Conservation (phyloP, 2,113 vertebrate genomes). For the Actenoides lindsayi region DNA sequence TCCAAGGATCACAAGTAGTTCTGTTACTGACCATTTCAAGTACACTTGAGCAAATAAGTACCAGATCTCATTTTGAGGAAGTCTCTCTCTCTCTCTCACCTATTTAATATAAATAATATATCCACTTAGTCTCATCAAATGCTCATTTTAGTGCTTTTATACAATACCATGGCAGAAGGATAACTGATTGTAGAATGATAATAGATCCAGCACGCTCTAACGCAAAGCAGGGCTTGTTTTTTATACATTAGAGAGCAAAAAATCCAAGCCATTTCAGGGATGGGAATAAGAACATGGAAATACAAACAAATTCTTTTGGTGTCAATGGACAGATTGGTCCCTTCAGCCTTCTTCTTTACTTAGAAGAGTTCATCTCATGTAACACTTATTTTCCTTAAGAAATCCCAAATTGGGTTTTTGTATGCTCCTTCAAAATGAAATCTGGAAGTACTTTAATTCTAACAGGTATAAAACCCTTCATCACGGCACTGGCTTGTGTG, state of each 20-base stretch:
- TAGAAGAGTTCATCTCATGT: background rate
- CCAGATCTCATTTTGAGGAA: background rate
- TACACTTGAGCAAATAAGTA: background rate
- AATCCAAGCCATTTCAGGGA: slow-evolving; percentile 21
- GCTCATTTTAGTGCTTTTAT: background rate
- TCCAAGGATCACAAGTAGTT: background rate
- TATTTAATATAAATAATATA: background rate
- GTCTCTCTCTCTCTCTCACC: background rate
- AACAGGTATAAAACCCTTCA: background rate
- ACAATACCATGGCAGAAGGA: background rate
- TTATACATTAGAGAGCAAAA: slow-evolving; percentile 39
- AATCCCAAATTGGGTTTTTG: background rate
- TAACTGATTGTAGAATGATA: background rate
- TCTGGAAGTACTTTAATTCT: slow-evolving; percentile 29
- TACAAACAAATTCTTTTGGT: slow-evolving; percentile 16
- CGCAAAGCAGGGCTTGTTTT: slow-evolving; percentile 6
- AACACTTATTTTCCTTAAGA: background rate
- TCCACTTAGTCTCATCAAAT: background rate
- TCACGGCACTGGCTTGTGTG: background rate
- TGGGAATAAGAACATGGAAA: slow-evolving; percentile 1
- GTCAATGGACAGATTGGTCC: background rate
- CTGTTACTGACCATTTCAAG: background rate
- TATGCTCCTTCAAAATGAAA: background rate
- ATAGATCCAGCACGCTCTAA: background rate
- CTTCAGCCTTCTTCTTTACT: background rate